Percentiles rank a stretch among this genome's conserved stretches.
Evolutionary conservation across 92 coral and sea anemone genomes (phyloP).

Genomic region (Palythoa heliodiscus): DNA sequence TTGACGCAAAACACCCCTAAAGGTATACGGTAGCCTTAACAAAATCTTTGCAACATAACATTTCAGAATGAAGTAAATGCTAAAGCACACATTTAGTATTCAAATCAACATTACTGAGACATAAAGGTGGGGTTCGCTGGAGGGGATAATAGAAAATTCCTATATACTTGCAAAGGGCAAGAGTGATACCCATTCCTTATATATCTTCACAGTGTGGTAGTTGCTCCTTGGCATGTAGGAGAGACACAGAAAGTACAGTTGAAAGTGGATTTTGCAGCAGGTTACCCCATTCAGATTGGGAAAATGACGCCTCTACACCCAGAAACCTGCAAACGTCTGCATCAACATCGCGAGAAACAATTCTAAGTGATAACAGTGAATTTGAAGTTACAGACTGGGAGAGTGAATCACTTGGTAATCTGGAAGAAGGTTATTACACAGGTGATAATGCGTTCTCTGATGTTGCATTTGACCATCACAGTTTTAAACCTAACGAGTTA

Average conservation of each 20-base stretch:
- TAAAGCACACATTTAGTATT: no score
- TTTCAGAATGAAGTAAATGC: no score
- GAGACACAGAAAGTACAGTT: conserved; percentile 71
- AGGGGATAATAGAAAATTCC: not conserved
- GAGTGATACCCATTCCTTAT: not conserved
- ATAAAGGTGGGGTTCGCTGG: no score
- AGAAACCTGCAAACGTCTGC: conserved; percentile 49
- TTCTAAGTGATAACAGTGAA: conserved; percentile 73
- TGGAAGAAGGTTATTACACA: conserved; percentile 81
- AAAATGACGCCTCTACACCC: conserved; percentile 41
- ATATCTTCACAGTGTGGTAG: conserved; percentile 1
- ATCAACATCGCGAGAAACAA: conserved; percentile 66
- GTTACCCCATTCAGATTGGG: conserved; percentile 56
- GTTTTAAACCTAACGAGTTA: conserved; percentile 71
- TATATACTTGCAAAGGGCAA: not conserved
- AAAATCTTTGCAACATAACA: no score
- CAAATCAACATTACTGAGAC: no score
- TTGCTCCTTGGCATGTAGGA: conserved; percentile 44
- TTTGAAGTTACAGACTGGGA: conserved; percentile 69
- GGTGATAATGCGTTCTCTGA: conserved; percentile 77
- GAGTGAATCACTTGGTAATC: conserved; percentile 54
- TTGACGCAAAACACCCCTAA: no score
- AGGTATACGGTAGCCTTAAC: no score
- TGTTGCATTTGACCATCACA: conserved; percentile 51
- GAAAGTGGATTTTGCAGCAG: conserved; percentile 73